Base-by-base conservation (phyloP, 2,888 invertebrate species). In the Orthosia gothica region DNA sequence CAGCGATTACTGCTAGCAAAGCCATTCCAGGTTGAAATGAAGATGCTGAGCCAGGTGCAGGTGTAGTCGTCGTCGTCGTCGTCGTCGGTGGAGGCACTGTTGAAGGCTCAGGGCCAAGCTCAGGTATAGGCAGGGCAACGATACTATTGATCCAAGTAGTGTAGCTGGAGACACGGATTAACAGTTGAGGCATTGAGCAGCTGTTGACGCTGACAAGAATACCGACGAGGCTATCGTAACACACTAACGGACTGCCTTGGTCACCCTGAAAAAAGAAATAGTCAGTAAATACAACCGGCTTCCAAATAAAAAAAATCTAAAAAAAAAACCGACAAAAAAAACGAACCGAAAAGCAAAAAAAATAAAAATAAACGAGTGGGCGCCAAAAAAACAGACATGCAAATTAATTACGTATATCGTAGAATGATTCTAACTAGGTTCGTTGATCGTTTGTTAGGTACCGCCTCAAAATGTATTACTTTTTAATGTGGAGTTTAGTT, bases 31-130 rank as follows among this genome's bases (percentile, higher is more conserved):
- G 54, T 55, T 55, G 54, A 23, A 23, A 55, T 5, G 23, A 13
- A 5, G 23, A 54, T 13, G 54, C 54, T 23, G 20, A 20, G 5
- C 15, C 20, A 13, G 54, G 15, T n/a, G 20, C 2, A 15, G 32
- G 32, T 32, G 32, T 7, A 32, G 32, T 7, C 7, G 15, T 12
- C 5, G 54, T 7, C 32, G 54, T 7, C 32, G 32, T 20, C 5
- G 59, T 20, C 2, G 59, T 61, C 20, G 45, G 59, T 20, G 20
- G 59, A 15, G 59, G 45, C 1, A 45, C 45, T 15, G 20, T 61
- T 15, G 59, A 3, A 15, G 59, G 59, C 59, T 61, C 59, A 15
- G 59, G 59, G 9, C 59, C 59, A 45, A 61, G 45, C 59, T n/a
- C n/a, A 45, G 59, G 59, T 13, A 61, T 20, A 15, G 59, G 59